A percentile compares a stretch with the other conserved stretches of the same genome.
phyloP scores from a whole-genome alignment of 2,113 vertebrate genomes.

The Daubentonia madagascariensis region DNA sequence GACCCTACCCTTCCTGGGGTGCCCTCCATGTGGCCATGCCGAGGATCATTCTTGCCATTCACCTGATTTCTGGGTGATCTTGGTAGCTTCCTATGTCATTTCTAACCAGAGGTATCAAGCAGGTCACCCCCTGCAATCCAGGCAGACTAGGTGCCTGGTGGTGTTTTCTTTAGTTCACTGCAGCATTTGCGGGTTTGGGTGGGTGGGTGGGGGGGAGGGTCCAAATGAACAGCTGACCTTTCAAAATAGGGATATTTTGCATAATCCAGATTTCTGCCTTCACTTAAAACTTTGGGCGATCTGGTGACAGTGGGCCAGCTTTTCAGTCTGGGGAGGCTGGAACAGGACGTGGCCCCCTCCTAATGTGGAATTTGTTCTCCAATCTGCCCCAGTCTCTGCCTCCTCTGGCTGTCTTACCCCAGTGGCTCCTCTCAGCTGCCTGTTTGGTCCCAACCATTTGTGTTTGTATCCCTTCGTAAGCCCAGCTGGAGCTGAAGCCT shows the following conservation, averaged over 20 bases:
- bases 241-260: background rate
- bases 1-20: background rate
- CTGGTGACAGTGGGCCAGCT: background rate
- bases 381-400: background rate
- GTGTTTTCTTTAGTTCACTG: background rate
- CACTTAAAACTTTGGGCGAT: background rate
- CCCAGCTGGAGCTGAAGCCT: background rate
- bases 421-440: background rate
- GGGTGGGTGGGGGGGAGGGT: background rate
- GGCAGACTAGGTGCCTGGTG: background rate
- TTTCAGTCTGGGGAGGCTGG: background rate
- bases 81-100: background rate
- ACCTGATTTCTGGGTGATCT: background rate
- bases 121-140: background rate
- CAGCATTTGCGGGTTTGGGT: background rate
- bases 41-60: background rate
- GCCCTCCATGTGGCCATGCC: background rate
- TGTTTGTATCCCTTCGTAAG: background rate
- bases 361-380: background rate
- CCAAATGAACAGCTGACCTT: background rate
- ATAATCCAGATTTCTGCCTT: background rate
- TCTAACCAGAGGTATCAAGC: background rate
- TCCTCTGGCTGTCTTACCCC: background rate
- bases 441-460: background rate
- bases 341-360: background rate